phyloP scores from a whole-genome alignment of 2,797 vertebrate species.

The Oophaga sylvatica region DNA sequence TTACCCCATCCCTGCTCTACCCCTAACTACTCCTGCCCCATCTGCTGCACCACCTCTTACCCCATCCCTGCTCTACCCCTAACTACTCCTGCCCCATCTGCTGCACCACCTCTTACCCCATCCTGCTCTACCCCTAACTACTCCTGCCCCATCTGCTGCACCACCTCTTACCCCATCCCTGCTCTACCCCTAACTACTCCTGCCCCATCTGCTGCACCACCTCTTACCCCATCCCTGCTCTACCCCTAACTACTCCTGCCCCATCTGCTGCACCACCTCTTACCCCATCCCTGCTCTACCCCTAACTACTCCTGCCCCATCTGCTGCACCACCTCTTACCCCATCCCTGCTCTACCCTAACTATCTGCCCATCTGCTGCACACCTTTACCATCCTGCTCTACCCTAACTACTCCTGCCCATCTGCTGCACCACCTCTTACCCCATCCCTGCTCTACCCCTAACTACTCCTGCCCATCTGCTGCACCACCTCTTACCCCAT shows the following conservation, averaged over 20 bases:
- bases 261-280: neutral
- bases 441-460: neutral
- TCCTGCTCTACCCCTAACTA: no score
- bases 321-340: neutral
- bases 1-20: no score
- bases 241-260: slow-evolving; percentile 6
- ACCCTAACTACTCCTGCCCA: neutral
- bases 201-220: neutral
- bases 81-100: no score
- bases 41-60: no score
- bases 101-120: no score
- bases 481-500: neutral
- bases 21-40: no score
- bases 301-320: neutral
- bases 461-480: neutral
- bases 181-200: no score
- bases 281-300: neutral
- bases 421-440: neutral
- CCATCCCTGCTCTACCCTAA: neutral
- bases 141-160: no score
- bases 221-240: slow-evolving; percentile 5
- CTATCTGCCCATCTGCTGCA: no score
- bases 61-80: no score
- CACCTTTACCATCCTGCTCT: no score
- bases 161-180: no score